A percentile compares a stretch with the other conserved stretches of the same genome.
Evolutionary conservation across 2,113 vertebrate species (phyloP).

Genomic region (Corythoichthys haematopterus): DNA sequence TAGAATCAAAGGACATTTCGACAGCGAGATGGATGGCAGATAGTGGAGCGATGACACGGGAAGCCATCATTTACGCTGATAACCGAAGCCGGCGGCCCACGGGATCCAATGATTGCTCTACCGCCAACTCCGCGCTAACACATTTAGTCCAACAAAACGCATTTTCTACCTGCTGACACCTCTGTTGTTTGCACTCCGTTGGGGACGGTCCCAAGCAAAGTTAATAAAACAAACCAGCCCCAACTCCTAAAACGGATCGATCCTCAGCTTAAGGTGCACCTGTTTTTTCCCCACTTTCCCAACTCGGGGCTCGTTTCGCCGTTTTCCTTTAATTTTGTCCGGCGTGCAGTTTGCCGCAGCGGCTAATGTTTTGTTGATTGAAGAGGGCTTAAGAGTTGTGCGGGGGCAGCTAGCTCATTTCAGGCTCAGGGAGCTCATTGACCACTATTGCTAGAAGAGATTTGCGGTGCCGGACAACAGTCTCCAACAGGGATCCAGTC

Average conservation of each 20-base stretch:
- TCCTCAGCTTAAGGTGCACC: constrained; percentile 43
- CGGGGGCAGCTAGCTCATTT: constrained; percentile 38
- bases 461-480: background rate
- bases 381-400: constrained; percentile 41
- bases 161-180: constrained; percentile 64
- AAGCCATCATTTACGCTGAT: constrained; percentile 53
- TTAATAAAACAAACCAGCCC: constrained; percentile 58
- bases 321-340: constrained; percentile 59
- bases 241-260: constrained; percentile 53
- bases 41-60: constrained; percentile 11
- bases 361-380: constrained; percentile 53
- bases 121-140: constrained; percentile 41
- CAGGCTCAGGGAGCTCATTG: constrained; percentile 29
- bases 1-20: constrained; percentile 12
- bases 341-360: constrained; percentile 52
- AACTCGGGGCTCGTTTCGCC: constrained; percentile 32
- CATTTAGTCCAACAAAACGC: constrained; percentile 60
- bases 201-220: constrained; percentile 57
- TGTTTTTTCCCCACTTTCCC: constrained; percentile 21
- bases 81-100: constrained; percentile 32
- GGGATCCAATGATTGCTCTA: constrained; percentile 46
- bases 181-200: constrained; percentile 54
- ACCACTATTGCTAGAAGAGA: constrained; percentile 25
- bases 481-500: background rate
- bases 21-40: background rate